phyloP scores from a whole-genome alignment of 2,797 vertebrate species.

The Mus caroli region DNA sequence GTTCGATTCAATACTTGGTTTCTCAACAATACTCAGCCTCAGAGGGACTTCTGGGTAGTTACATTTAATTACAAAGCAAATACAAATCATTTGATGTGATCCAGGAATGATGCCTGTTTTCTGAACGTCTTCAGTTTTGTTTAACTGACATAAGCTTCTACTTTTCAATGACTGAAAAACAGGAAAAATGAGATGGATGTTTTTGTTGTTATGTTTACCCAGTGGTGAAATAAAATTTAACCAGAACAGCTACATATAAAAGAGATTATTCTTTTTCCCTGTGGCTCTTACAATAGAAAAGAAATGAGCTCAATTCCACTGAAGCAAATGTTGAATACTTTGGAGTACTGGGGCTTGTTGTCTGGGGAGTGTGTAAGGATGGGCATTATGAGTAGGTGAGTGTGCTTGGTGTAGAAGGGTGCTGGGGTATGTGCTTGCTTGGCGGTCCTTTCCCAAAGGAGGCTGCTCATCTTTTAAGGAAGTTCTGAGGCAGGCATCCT shows the following conservation, averaged over 20 bases:
- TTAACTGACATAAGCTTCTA: constrained; percentile 3
- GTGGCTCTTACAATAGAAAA: neutral
- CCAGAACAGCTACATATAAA: neutral
- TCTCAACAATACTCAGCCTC: neutral
- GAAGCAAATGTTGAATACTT: neutral
- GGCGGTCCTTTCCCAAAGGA: neutral
- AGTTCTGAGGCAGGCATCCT: neutral
- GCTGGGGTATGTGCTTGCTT: neutral
- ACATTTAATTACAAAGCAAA: constrained; percentile 52
- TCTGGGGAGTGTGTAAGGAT: neutral
- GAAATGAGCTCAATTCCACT: neutral
- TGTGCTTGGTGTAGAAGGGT: neutral
- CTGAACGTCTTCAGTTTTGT: constrained; percentile 6
- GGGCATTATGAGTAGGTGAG: neutral
- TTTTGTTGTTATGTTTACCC: neutral
- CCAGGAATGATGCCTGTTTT: constrained; percentile 12
- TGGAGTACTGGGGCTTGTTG: neutral
- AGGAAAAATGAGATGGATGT: neutral
- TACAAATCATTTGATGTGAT: constrained; percentile 36
- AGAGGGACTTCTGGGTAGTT: constrained; percentile 16
- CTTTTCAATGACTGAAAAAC: neutral
- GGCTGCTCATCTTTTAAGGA: neutral
- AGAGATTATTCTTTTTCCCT: neutral
- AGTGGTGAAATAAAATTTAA: neutral
- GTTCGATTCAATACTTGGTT: constrained; percentile 53